Evolutionary conservation across 2,797 vertebrate genomes (phyloP), one percentile per base, ranked within the genome.

Genomic region (Sardinella longiceps): DNA sequence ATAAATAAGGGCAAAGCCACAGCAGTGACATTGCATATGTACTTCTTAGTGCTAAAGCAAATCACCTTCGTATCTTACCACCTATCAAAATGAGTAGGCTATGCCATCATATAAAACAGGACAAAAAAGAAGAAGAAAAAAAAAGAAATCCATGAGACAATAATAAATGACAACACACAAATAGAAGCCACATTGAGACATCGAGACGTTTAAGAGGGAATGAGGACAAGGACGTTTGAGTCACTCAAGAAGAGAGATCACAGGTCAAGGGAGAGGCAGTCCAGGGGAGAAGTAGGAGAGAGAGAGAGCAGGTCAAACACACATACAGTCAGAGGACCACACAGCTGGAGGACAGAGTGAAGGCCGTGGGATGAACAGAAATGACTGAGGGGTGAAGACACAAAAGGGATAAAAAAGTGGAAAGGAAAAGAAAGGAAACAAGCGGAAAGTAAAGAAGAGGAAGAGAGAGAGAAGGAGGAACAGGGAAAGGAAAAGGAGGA

Each of bases 371-470:
- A 37, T 74, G 66, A 18, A 48, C 28, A 74, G 66, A 37, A 37
- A 74, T 74, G 66, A 74, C 14, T 14, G 14, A 74, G 66, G 25
- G 66, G 33, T 74, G 66, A 74, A 74, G 14, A 37, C 66, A 66
- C 60, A 66, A 88, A 84, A 88, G 84, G 25, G 66, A 5, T 5
- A 81, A 80, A 50, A 14, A 50, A n/a, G n/a, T n/a, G n/a, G n/a
- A 51, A 80, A 53, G 60, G 30, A n/a, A 43, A 56, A 25, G 70
- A 81, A 23, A 28, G 33, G 10, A 20, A 85, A 4, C 51, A 33
- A 56, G 18, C 28, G 63, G 43, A 60, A 18, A n/a, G 45, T 43
- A 43, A 43, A 43, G 15, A 50, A 50, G 48, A 50, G 14, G 48
- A n/a, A n/a, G n/a, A n/a, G n/a, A 20, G 46, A 48, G 70, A 43